These are phyloP conservation scores for Meiosimyza decipiens DNA, from an alignment of 2,888 invertebrate genomes.

Conservation along the genomic window DNA sequence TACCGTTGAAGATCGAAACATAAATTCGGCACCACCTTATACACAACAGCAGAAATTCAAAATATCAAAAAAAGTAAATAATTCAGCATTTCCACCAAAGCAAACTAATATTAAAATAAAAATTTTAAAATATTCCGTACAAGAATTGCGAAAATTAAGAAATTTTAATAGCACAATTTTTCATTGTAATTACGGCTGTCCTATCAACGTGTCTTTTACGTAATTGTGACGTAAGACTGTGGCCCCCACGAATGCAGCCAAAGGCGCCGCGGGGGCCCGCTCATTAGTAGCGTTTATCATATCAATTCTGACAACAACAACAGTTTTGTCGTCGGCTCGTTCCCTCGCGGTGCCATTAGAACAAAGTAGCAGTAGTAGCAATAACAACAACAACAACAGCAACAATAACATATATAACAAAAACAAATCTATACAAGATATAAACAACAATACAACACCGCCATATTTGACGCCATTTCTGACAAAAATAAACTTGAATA, in stretches of 20 bases:
- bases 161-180: neutral
- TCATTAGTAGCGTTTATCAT: constrained; percentile 54
- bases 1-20: too few species aligned
- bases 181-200: neutral
- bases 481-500: constrained; percentile 1
- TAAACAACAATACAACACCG: constrained; percentile 26
- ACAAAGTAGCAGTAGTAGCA: constrained; percentile 36
- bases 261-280: constrained; percentile 67
- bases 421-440: constrained; percentile 13
- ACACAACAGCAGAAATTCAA: too few species aligned
- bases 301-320: constrained; percentile 58
- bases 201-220: constrained; percentile 18
- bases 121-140: constrained; percentile 47
- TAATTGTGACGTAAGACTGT: constrained; percentile 59
- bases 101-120: constrained; percentile 41
- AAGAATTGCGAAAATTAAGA: neutral
- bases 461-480: constrained; percentile 20
- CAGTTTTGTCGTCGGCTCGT: constrained; percentile 55
- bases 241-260: constrained; percentile 66
- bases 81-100: neutral
- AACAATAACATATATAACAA: constrained; percentile 21
- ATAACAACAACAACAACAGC: constrained; percentile 34
- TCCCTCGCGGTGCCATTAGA: constrained; percentile 65
- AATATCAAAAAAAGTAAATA: neutral
- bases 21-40: too few species aligned